A percentile compares a stretch with the other conserved stretches of the same genome.
Conservation (phyloP, 1,140 invertebrate genomes). For the Zaprionus camerounensis region DNA sequence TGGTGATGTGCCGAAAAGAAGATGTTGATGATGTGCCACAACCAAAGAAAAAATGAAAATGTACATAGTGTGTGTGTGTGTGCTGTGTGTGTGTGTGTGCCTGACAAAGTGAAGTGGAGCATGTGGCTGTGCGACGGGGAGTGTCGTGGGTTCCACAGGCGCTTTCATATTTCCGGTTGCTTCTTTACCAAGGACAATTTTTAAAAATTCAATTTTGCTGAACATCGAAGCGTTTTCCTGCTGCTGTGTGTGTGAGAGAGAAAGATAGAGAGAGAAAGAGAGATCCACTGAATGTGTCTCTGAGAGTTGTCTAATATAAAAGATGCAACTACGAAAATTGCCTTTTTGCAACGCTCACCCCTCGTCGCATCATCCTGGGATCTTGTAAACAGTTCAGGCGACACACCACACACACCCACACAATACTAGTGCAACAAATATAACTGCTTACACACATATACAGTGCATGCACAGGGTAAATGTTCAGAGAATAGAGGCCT, state of each 20-base stretch:
- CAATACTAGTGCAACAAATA: conserved; percentile 31
- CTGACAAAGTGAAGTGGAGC: conserved; percentile 40
- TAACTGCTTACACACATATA: conserved; percentile 11
- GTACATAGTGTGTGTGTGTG: conserved; percentile 25
- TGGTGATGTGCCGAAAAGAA: conserved; percentile 50
- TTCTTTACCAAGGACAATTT: conserved; percentile 68
- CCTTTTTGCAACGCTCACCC: conserved; percentile 57
- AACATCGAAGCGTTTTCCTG: conserved; percentile 53
- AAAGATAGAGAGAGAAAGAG: neutral
- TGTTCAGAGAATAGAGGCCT: conserved; percentile 13
- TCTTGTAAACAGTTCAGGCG: conserved; percentile 20
- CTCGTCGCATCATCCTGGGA: neutral
- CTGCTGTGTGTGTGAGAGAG: conserved; percentile 29
- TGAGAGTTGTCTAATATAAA: conserved; percentile 57
- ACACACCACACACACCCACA: conserved; percentile 22
- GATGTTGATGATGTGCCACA: conserved; percentile 69
- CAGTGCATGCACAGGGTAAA: neutral
- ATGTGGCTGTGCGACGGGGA: conserved; percentile 18
- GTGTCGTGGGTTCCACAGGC: neutral
- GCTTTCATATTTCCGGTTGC: conserved; percentile 74
- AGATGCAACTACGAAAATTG: conserved; percentile 67
- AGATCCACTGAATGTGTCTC: conserved; percentile 24
- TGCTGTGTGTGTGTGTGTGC: conserved; percentile 24
- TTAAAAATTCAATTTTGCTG: conserved; percentile 79
- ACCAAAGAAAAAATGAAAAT: conserved; percentile 32